Evolutionary conservation across 2,888 invertebrate genomes (phyloP), one percentile per base, ranked within the genome.

Genomic region (Seira ritae): DNA sequence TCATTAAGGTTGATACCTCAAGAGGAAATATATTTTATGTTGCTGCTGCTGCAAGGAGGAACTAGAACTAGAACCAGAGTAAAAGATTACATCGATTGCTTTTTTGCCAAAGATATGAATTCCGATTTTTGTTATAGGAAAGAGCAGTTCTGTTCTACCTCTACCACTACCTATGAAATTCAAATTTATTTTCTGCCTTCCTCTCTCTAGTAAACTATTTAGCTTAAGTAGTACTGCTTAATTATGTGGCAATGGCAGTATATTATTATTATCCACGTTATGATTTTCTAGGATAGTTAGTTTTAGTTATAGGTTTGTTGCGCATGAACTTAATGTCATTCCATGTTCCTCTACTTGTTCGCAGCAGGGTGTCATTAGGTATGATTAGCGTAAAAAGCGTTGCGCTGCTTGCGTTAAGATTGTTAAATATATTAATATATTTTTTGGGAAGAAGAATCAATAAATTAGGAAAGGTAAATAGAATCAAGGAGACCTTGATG

Each of bases 391-490:
- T n/a, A n/a, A 60, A 60, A 60, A 60, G 17, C 12, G 60, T 60
- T 42, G 6, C 12, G 6, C 12, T 60, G 60, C 17, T 60, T 60
- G n/a, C 17, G 8, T 60, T 60, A n/a, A 10, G 60, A 60, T 60
- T 15, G 60, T n/a, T 4, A 60, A 60, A n/a, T n/a, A n/a, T n/a
- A n/a, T n/a, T 60, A 12, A 12, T 17, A n/a, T 60, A 60, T 60
- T 60, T n/a, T 60, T 60, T 60, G 60, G 60, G 10, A 23, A 69
- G 69, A 12, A 70, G 23, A 80, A 78, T 66, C 31, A 70, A 70
- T 75, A 69, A 75, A 75, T 80, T 75, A 68, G 37, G 50, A 23
- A 37, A 50, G 67, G 50, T 80, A 65, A 69, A 75, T 68, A 60
- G 60, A 60, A 12, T 42, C 3, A 60, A 50, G 46, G 62, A 72